These are phyloP conservation scores for Ictidomys tridecemlineatus DNA, from an alignment of 2,113 vertebrate species.

Conservation along the genomic window DNA sequence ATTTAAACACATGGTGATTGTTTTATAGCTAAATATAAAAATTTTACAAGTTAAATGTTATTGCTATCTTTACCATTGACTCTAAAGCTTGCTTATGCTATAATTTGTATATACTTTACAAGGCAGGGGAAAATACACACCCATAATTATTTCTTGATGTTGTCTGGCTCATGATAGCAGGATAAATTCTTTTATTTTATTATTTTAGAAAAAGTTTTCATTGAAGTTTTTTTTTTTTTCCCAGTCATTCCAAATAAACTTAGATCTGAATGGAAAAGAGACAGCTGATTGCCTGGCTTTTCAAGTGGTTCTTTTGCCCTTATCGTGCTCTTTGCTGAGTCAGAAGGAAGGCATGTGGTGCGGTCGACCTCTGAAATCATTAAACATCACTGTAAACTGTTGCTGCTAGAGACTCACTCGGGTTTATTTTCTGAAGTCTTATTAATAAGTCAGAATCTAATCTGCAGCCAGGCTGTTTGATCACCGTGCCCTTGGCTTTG, in stretches of 20 bases:
- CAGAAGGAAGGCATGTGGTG: slow-evolving; percentile 74
- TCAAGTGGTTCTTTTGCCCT: slow-evolving; percentile 6
- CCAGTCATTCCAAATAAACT: slow-evolving; percentile 79
- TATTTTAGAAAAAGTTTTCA: slow-evolving; percentile 55
- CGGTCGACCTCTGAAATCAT: slow-evolving; percentile 77
- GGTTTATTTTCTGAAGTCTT: slow-evolving; percentile 71
- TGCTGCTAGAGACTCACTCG: slow-evolving; percentile 40
- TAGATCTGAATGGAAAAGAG: slow-evolving; percentile 86
- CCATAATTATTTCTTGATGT: slow-evolving; percentile 74
- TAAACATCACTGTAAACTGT: slow-evolving; percentile 83
- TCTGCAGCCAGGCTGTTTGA: slow-evolving; percentile 59
- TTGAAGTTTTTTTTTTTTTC: slow-evolving; percentile 77
- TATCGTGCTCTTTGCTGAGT: slow-evolving; percentile 74
- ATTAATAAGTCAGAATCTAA: slow-evolving; percentile 59
- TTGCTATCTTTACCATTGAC: slow-evolving; percentile 73
- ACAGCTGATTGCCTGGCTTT: slow-evolving; percentile 84
- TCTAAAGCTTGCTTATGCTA: slow-evolving; percentile 60
- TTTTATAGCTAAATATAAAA: slow-evolving; percentile 75
- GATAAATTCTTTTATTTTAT: slow-evolving; percentile 71
- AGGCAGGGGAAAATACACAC: slow-evolving; percentile 64
- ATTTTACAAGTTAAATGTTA: slow-evolving; percentile 72
- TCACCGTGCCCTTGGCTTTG: slow-evolving; percentile 52
- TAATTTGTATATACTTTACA: slow-evolving; percentile 75
- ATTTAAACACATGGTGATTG: slow-evolving; percentile 74
- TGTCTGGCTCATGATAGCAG: slow-evolving; percentile 62